Conservation (phyloP, 1,140 invertebrate species). For the Armadillidium nasatum region DNA sequence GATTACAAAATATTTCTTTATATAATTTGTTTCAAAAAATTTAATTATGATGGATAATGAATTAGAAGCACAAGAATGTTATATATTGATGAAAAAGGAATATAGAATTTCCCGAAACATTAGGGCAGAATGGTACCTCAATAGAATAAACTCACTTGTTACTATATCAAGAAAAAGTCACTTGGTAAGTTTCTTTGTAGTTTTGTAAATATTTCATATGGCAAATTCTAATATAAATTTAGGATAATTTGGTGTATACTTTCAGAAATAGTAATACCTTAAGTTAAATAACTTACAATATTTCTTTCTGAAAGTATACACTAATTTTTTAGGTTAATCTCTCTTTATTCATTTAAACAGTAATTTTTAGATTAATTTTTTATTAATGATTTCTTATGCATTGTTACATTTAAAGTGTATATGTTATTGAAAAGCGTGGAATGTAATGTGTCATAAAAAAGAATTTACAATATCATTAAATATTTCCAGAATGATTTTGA, state of each 20-base stretch:
- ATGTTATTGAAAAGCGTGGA: not conserved
- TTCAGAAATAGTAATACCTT: too few species aligned
- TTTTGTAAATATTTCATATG: slow-evolving; percentile 28
- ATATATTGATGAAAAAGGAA: slow-evolving; percentile 66
- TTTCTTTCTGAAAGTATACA: too few species aligned
- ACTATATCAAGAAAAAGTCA: slow-evolving; percentile 50
- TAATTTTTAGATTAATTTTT: too few species aligned
- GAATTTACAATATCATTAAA: not conserved
- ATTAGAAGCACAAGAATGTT: slow-evolving; percentile 63
- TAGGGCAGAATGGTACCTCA: slow-evolving; percentile 68
- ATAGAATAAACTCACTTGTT: slow-evolving; percentile 63
- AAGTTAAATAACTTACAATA: too few species aligned
- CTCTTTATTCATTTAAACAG: not conserved
- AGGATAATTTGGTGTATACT: too few species aligned
- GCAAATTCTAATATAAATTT: slow-evolving; percentile 1
- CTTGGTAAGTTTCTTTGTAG: slow-evolving; percentile 46
- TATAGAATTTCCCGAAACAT: slow-evolving; percentile 70
- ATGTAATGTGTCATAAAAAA: slow-evolving; percentile 1
- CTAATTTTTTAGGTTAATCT: slow-evolving; percentile 22
- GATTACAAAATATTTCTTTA: too few species aligned
- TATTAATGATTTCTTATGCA: too few species aligned
- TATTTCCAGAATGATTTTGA: slow-evolving; percentile 45
- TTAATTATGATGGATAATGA: slow-evolving; percentile 37
- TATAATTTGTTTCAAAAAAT: too few species aligned
- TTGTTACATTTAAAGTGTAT: not conserved